Conservation (phyloP, 1,140 invertebrate genomes). For the Drosophila rufa region DNA sequence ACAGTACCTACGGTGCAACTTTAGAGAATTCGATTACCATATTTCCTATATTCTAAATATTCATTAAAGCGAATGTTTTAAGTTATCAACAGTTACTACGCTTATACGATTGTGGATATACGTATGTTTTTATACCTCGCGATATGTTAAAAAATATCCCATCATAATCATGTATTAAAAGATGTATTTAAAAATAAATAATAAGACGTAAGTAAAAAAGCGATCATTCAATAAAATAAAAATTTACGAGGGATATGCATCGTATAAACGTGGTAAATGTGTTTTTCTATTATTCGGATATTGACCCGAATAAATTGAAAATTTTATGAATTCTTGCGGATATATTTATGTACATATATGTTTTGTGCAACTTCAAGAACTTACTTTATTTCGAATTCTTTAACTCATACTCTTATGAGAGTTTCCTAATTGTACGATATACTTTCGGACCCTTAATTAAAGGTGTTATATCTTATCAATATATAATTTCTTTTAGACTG, state of each 20-base stretch:
- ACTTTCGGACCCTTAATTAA: neutral
- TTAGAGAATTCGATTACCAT: slow-evolving; percentile 22
- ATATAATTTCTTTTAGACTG: slow-evolving; percentile 14
- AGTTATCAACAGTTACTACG: slow-evolving; percentile 36
- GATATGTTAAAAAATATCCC: slow-evolving; percentile 37
- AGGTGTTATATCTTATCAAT: slow-evolving; percentile 9
- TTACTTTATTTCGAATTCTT: slow-evolving; percentile 12
- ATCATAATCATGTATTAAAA: neutral
- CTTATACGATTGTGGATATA: slow-evolving; percentile 36
- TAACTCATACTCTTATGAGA: slow-evolving; percentile 2
- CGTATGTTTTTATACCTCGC: slow-evolving; percentile 13
- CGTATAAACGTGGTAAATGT: slow-evolving; percentile 44
- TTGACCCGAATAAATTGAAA: slow-evolving; percentile 1
- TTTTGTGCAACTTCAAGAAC: slow-evolving; percentile 35
- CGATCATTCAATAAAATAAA: slow-evolving; percentile 6
- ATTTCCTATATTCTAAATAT: slow-evolving; percentile 22
- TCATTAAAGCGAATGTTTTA: slow-evolving; percentile 22
- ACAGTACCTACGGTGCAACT: slow-evolving; percentile 22
- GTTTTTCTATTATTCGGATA: slow-evolving; percentile 8
- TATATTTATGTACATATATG: slow-evolving; percentile 43
- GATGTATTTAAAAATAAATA: slow-evolving; percentile 1
- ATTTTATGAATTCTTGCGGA: slow-evolving; percentile 14
- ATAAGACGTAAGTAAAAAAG: slow-evolving; percentile 4
- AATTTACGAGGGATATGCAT: slow-evolving; percentile 36
- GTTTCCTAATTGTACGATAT: slow-evolving; percentile 10